A percentile compares a stretch with the other conserved stretches of the same genome.
Evolutionary conservation across 2,888 invertebrate species (phyloP).

Genomic region (Ferrisia virgata): DNA sequence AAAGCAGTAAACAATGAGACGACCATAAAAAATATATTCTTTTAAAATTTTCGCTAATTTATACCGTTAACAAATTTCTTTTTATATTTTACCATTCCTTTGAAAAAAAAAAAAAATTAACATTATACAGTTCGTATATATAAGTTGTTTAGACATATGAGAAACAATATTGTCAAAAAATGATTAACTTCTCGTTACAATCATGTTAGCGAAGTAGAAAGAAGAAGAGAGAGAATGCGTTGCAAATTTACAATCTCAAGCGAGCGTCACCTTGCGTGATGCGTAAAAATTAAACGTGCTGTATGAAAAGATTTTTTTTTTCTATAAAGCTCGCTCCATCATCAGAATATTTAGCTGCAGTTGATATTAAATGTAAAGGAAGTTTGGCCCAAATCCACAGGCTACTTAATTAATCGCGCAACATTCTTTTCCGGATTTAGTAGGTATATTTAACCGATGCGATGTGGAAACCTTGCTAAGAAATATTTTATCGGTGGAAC

Average conservation of each 20-base stretch:
- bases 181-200: background rate
- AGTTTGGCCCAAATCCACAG: slow-evolving; percentile 8
- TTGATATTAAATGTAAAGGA: background rate
- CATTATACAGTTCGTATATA: background rate
- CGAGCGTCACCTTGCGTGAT: background rate
- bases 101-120: background rate
- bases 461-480: background rate
- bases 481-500: background rate
- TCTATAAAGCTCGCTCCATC: background rate
- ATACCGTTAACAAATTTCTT: background rate
- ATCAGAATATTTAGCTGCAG: background rate
- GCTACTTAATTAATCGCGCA: background rate
- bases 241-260: background rate
- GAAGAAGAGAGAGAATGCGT: background rate
- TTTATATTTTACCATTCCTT: background rate
- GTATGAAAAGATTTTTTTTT: background rate
- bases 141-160: background rate
- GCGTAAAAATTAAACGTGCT: background rate
- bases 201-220: background rate
- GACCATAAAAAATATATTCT: background rate
- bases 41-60: background rate
- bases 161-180: background rate
- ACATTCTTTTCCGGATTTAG: slow-evolving; percentile 5
- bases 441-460: background rate
- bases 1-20: background rate